Evolutionary conservation across 2,888 invertebrate species (phyloP), one percentile per base, ranked within the genome.

Genomic region (Tetropium fuscum): DNA sequence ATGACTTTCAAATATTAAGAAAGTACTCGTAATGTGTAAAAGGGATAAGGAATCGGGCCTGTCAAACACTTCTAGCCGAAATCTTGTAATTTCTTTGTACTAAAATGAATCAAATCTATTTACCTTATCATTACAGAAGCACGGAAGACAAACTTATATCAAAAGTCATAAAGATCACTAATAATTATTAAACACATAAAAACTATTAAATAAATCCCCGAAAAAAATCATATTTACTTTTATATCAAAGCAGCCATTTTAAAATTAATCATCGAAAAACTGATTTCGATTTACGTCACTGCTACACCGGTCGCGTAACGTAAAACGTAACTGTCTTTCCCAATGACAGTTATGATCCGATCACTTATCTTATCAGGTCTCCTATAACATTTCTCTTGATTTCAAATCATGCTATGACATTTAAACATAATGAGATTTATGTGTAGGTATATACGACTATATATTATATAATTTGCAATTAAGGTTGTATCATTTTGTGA

Each of bases 161-260:
- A 65, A 70, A 61, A 63, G 61, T 72, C 64, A 69, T 70, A 71
- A 59, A 63, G 68, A 70, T 60, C 71, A 74, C 71, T 70, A 64
- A 67, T 60, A 68, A 68, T 53, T 65, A 66, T 53, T 57, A 58
- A 63, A 69, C 61, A 71, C 58, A 66, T 66, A 66, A 68, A 69
- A 65, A 66, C 64, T 68, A 64, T 67, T 65, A 66, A 68, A 63
- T 65, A 70, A 73, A 72, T 66, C 66, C 66, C 66, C 53, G 64
- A 63, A 72, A 74, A 64, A 70, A 68, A 65, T 71, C 74, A 73
- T 74, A 74, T 74, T 74, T 74, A 73, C 71, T 75, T n/a, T 69
- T 68, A 62, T 69, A 68, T 69, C 66, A 60, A 53, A 71, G 75
- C 74, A 73, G 78, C 78, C 78, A 78, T 78, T 75, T 77, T 78